A percentile compares a stretch with the other conserved stretches of the same genome.
phyloP scores from a whole-genome alignment of 2,888 invertebrate genomes.

The Cheilosia vulpina region DNA sequence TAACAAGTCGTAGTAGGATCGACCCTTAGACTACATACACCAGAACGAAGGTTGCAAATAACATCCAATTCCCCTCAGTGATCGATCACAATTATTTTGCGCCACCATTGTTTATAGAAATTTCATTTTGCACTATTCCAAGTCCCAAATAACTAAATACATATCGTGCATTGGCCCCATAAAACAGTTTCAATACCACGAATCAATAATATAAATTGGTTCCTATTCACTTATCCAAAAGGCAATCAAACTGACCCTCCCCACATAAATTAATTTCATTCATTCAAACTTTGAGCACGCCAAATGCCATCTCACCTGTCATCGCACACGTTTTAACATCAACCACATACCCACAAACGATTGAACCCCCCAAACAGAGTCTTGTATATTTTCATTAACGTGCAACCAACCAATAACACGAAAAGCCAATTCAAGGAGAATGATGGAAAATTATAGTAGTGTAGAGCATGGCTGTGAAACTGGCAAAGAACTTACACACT shows the following conservation, averaged over 20 bases:
- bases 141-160: background rate
- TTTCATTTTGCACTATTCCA: too few relatives aligned
- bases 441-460: slow-evolving; percentile 12
- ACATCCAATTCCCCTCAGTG: too few relatives aligned
- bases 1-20: too few relatives aligned
- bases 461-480: slow-evolving; percentile 19
- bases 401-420: slow-evolving; percentile 44
- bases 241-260: slow-evolving; percentile 42
- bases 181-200: background rate
- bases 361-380: background rate
- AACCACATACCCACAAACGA: background rate
- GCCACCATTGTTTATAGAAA: background rate
- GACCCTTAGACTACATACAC: too few relatives aligned
- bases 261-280: slow-evolving; percentile 24
- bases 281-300: slow-evolving; percentile 41
- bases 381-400: slow-evolving; percentile 35
- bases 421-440: slow-evolving; percentile 37
- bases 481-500: slow-evolving; percentile 2
- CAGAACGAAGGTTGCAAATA: too few relatives aligned
- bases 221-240: slow-evolving; percentile 7
- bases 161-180: background rate
- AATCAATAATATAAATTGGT: slow-evolving; percentile 41
- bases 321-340: slow-evolving; percentile 41
- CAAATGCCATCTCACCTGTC: slow-evolving; percentile 47
- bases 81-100: background rate